Percentiles rank a stretch among this genome's conserved stretches.
Evolutionary conservation across 2,113 vertebrate species (phyloP).

Genomic region (Chionodraco myersi): DNA sequence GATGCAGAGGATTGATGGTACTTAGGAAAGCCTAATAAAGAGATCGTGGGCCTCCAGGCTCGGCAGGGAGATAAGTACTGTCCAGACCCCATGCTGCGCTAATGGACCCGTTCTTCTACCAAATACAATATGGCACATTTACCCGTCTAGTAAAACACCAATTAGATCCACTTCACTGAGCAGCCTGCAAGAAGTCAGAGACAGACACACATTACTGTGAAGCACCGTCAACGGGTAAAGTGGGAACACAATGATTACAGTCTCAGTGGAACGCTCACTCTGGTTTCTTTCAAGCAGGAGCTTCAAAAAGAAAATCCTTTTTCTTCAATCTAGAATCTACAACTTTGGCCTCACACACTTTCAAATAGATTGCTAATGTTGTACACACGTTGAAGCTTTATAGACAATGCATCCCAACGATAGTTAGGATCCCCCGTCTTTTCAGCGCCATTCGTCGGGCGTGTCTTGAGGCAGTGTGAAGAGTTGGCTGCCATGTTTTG

Average conservation of each 20-base stretch:
- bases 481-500: no score
- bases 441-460: no score
- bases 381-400: no score
- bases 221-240: neutral
- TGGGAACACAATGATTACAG: no score
- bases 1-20: neutral
- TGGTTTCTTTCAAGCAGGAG: neutral
- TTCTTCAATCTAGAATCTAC: no score
- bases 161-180: slow-evolving; percentile 31
- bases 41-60: slow-evolving; percentile 1
- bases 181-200: neutral
- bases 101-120: slow-evolving; percentile 21
- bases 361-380: no score
- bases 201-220: slow-evolving; percentile 8
- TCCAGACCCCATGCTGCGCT: slow-evolving; percentile 1
- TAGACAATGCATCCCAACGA: no score
- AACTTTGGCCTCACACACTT: neutral
- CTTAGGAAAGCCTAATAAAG: neutral
- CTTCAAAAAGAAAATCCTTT: no score
- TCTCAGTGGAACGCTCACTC: neutral
- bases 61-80: neutral
- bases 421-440: no score
- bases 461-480: no score
- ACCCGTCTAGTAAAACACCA: slow-evolving; percentile 32
- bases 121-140: slow-evolving; percentile 36